These are phyloP conservation scores for Drosophila novamexicana DNA, from an alignment of 1,140 invertebrate genomes.

Conservation along the genomic window DNA sequence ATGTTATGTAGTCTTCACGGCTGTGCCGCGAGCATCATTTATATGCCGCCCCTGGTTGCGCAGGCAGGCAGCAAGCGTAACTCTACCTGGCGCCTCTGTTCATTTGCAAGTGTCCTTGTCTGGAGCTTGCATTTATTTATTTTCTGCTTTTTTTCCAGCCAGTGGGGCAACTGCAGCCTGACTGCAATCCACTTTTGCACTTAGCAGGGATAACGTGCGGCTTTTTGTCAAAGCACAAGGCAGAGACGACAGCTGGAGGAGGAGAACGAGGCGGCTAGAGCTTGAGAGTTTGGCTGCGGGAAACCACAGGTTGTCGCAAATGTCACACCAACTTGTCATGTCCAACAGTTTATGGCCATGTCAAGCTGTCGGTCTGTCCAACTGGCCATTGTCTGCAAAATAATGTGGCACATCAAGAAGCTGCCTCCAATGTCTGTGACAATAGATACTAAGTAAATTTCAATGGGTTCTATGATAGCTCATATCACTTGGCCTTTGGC, in stretches of 20 bases:
- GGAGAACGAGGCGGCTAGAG: not conserved
- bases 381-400: slow-evolving; percentile 46
- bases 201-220: slow-evolving; percentile 76
- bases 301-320: slow-evolving; percentile 72
- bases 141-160: not conserved
- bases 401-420: slow-evolving; percentile 44
- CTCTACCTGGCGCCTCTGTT: slow-evolving; percentile 29
- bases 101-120: slow-evolving; percentile 42
- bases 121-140: slow-evolving; percentile 42
- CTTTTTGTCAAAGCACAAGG: slow-evolving; percentile 68
- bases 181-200: slow-evolving; percentile 81
- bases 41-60: slow-evolving; percentile 28
- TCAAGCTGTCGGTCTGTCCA: slow-evolving; percentile 41
- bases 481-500: slow-evolving; percentile 73
- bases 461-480: slow-evolving; percentile 67
- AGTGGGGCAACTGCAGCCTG: slow-evolving; percentile 22
- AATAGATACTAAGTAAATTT: slow-evolving; percentile 65
- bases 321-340: slow-evolving; percentile 81
- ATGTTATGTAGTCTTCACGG: slow-evolving; percentile 49
- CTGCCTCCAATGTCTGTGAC: slow-evolving; percentile 8
- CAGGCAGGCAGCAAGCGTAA: slow-evolving; percentile 7
- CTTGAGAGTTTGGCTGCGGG: not conserved
- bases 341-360: slow-evolving; percentile 79
- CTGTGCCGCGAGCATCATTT: slow-evolving; percentile 49
- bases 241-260: slow-evolving; percentile 13